These are phyloP conservation scores for Brachyhypopomus gauderio DNA, from an alignment of 2,113 vertebrate genomes.

Conservation along the genomic window DNA sequence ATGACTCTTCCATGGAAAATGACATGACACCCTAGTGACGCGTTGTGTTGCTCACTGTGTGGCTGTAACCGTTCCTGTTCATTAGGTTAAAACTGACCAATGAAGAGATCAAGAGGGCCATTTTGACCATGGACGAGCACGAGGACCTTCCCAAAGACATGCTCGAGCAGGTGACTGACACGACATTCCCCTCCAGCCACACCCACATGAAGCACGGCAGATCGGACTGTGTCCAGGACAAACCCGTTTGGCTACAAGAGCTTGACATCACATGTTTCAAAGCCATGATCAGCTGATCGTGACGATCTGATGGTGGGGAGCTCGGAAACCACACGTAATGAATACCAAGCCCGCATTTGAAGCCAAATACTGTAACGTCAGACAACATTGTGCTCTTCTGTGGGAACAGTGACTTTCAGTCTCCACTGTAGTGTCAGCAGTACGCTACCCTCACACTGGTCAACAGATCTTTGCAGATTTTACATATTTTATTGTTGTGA, in stretches of 20 bases:
- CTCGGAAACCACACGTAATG: neutral
- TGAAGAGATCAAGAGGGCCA: slow-evolving; percentile 91
- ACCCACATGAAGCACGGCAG: neutral
- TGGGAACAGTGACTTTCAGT: neutral
- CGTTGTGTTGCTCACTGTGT: too few species aligned
- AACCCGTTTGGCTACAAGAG: slow-evolving; percentile 23
- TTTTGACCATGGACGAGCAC: slow-evolving; percentile 95
- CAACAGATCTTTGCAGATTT: too few species aligned
- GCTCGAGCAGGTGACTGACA: slow-evolving; percentile 87
- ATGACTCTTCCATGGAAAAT: too few species aligned
- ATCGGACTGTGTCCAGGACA: slow-evolving; percentile 7
- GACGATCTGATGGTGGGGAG: neutral
- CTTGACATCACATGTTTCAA: slow-evolving; percentile 22
- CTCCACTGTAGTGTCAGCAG: too few species aligned
- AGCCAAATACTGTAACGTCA: neutral
- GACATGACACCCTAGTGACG: too few species aligned
- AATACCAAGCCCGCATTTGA: neutral
- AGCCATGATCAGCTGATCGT: slow-evolving; percentile 20
- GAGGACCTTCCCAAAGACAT: slow-evolving; percentile 97
- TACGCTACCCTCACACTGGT: too few species aligned
- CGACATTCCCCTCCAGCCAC: neutral
- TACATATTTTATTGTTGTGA: too few species aligned
- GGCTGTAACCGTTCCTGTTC: neutral
- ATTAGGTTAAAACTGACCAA: slow-evolving; percentile 93
- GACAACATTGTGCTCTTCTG: neutral